Conservation (phyloP, 2,113 vertebrate species). For the Rhinoderma darwinii region DNA sequence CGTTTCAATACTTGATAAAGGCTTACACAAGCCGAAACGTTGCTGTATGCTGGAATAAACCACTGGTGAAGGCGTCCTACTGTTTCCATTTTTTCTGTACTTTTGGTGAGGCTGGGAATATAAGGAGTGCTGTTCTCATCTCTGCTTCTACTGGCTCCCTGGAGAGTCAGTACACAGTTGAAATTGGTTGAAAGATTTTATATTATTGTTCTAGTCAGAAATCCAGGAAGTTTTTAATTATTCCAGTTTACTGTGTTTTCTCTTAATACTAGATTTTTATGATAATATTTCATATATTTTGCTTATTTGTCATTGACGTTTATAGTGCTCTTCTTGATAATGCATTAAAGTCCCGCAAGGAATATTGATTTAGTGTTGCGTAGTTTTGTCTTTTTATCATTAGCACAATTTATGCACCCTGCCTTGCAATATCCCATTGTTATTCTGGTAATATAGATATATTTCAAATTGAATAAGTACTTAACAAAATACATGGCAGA, state of each 20-base stretch:
- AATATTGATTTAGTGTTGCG: constrained; percentile 70
- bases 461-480: constrained; percentile 74
- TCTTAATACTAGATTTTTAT: background rate
- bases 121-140: too few relatives aligned
- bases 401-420: constrained; percentile 74
- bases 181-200: background rate
- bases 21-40: too few relatives aligned
- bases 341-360: background rate
- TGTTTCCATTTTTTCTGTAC: too few relatives aligned
- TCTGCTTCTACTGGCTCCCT: too few relatives aligned
- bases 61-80: too few relatives aligned
- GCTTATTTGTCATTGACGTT: background rate
- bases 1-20: too few relatives aligned
- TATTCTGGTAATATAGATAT: constrained; percentile 71
- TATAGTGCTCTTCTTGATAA: background rate
- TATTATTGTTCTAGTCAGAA: background rate
- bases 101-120: too few relatives aligned
- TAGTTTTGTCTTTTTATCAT: constrained; percentile 75
- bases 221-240: background rate
- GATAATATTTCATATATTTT: background rate
- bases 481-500: constrained; percentile 75
- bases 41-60: too few relatives aligned
- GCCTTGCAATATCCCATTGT: constrained; percentile 71
- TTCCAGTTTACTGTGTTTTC: background rate
- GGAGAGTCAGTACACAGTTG: too few relatives aligned